Conservation (phyloP, 2,797 vertebrate genomes). For the Rhodeus uyekii region DNA sequence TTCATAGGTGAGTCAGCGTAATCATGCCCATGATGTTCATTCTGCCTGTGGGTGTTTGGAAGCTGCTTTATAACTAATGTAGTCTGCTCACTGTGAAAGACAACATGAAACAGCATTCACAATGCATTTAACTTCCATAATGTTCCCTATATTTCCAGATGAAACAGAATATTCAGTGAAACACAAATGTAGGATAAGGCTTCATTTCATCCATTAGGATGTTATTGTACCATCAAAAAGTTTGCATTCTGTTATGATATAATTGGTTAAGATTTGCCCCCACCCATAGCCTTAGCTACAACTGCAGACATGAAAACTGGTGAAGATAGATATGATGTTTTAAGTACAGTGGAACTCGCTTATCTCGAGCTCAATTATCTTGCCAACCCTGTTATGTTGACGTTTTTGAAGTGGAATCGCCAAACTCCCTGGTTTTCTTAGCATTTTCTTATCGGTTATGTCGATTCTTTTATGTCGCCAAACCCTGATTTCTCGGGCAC, state of each 20-base stretch:
- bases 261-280: background rate
- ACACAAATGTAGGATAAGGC: background rate
- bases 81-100: conserved; percentile 16
- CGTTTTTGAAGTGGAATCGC: no score
- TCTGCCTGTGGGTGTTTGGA: conserved; percentile 18
- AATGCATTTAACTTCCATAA: conserved; percentile 9
- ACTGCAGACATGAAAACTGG: background rate
- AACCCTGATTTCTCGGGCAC: no score
- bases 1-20: conserved; percentile 32
- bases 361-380: no score
- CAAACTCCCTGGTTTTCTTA: no score
- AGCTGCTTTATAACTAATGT: conserved; percentile 26
- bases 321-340: background rate
- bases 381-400: no score
- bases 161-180: background rate
- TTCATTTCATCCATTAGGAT: background rate
- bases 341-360: no score
- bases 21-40: conserved; percentile 6
- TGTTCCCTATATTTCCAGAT: background rate
- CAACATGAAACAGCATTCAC: background rate
- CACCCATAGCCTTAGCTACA: background rate
- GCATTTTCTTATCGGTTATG: no score
- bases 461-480: no score
- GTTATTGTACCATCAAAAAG: background rate
- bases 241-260: background rate